Evolutionary conservation across 1,140 invertebrate genomes (phyloP).

Genomic region (Pseudomyrmex dendroicus): DNA sequence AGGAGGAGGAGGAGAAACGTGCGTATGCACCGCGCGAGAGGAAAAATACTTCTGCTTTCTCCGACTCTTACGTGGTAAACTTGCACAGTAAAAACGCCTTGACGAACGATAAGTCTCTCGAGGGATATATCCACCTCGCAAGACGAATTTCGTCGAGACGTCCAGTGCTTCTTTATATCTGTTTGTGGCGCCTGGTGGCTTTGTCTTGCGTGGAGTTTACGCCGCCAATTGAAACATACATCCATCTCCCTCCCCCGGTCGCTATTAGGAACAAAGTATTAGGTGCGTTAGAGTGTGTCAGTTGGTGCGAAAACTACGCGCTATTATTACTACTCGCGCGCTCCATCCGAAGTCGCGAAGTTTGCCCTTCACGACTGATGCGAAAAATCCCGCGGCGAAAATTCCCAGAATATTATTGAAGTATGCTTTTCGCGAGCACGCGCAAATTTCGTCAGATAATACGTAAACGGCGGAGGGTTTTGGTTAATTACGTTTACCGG

Average conservation of each 20-base stretch:
- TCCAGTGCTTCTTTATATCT: conserved; percentile 29
- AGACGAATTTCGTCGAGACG: conserved; percentile 38
- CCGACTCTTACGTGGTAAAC: conserved; percentile 30
- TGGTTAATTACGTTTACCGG: conserved; percentile 22
- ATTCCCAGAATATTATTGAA: neutral
- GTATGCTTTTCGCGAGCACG: conserved; percentile 37
- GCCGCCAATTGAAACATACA: neutral
- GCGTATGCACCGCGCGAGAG: conserved; percentile 9
- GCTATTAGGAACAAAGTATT: neutral
- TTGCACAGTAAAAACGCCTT: conserved; percentile 36
- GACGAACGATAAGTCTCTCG: conserved; percentile 9
- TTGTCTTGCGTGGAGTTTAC: conserved; percentile 1
- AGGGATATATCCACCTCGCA: neutral
- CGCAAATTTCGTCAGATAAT: conserved; percentile 24
- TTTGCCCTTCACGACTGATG: neutral
- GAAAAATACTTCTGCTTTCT: conserved; percentile 23
- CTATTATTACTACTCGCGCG: conserved; percentile 43
- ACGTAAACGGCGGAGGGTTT: neutral
- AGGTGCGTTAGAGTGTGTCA: conserved; percentile 29
- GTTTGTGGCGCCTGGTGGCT: conserved; percentile 31
- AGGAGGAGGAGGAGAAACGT: neutral
- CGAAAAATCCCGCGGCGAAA: neutral
- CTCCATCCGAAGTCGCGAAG: conserved; percentile 17
- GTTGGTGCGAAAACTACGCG: conserved; percentile 61
- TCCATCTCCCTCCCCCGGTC: neutral